These are phyloP conservation scores for Castor canadensis DNA, from an alignment of 2,113 vertebrate species.

Conservation along the genomic window DNA sequence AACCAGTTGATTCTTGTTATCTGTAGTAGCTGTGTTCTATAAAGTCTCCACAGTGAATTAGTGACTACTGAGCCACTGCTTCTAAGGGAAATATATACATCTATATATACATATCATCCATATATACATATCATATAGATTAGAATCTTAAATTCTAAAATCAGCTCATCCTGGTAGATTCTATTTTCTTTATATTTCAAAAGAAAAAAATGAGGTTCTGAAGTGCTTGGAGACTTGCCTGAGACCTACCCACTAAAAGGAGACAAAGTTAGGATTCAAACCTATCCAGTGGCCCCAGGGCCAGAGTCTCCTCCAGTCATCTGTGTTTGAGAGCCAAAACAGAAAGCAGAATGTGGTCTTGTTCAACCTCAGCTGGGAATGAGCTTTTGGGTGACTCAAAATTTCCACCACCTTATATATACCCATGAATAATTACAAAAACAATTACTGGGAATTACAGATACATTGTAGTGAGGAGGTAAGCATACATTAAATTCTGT, in stretches of 20 bases:
- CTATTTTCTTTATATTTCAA: neutral
- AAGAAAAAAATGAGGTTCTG: neutral
- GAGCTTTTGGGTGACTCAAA: neutral
- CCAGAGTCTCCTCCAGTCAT: neutral
- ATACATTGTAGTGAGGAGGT: neutral
- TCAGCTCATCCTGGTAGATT: neutral
- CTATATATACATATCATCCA: too few relatives aligned
- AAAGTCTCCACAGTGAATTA: neutral
- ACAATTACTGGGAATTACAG: neutral
- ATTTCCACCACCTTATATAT: neutral
- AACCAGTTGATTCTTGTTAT: neutral
- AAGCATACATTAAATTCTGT: neutral
- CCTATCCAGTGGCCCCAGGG: neutral
- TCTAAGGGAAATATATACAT: neutral
- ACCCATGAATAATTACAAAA: neutral
- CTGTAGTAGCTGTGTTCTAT: neutral
- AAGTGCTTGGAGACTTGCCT: neutral
- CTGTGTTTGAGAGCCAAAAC: neutral
- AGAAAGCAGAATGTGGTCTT: neutral
- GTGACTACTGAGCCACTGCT: neutral
- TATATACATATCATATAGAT: too few relatives aligned
- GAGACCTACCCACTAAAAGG: neutral
- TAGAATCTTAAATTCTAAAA: neutral
- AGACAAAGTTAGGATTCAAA: neutral
- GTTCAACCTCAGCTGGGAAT: neutral